phyloP scores from a whole-genome alignment of 2,888 invertebrate species.

The Tipula helvola region DNA sequence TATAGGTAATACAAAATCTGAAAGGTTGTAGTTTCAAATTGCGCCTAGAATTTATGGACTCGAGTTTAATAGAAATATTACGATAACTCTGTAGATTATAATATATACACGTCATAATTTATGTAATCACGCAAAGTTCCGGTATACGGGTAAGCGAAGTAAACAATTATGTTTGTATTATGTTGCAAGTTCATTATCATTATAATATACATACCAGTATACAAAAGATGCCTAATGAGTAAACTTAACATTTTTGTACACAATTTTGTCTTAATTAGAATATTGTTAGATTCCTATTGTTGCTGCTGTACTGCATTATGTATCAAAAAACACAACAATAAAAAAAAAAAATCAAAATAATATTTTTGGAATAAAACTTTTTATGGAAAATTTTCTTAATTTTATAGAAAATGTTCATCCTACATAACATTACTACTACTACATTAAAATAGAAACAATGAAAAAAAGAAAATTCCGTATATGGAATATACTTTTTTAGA shows the following conservation, averaged over 20 bases:
- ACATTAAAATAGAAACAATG: neutral
- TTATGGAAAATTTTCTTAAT: neutral
- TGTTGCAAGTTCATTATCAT: no score
- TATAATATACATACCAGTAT: neutral
- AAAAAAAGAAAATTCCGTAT: neutral
- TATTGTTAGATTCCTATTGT: neutral
- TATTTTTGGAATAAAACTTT: neutral
- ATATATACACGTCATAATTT: neutral
- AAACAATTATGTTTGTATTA: no score
- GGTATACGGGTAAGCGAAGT: neutral
- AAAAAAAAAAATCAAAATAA: neutral
- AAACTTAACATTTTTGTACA: neutral
- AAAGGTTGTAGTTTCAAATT: neutral
- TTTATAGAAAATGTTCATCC: neutral
- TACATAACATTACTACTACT: neutral
- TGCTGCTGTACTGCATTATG: neutral
- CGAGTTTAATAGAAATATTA: no score
- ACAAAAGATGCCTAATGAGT: neutral
- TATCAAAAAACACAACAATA: neutral
- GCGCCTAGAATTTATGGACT: neutral
- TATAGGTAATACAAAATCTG: neutral
- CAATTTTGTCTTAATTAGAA: neutral
- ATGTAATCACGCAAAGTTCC: neutral
- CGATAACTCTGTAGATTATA: no score
- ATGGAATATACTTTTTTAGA: neutral